Percentiles rank a stretch among this genome's conserved stretches.
Evolutionary conservation across 2,797 vertebrate genomes (phyloP).

Genomic region (Florisuga fusca): DNA sequence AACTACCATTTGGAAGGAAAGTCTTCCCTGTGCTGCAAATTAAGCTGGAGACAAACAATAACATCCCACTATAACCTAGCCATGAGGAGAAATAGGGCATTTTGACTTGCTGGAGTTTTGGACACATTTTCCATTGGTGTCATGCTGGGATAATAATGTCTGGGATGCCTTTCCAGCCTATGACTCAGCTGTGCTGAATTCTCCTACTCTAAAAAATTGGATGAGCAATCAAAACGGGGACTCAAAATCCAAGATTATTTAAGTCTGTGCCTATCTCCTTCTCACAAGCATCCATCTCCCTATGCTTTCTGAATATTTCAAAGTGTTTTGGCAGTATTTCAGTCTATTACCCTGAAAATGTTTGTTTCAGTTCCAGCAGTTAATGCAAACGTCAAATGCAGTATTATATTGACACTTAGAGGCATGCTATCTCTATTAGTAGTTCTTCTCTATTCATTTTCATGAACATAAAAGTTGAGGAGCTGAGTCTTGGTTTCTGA

Average conservation of each 20-base stretch:
- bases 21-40: not conserved
- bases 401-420: not conserved
- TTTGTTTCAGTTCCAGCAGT: not conserved
- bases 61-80: not conserved
- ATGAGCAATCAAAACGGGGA: conserved; percentile 2
- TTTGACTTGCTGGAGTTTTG: not conserved
- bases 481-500: not conserved
- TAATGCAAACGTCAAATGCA: conserved; percentile 49
- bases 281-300: not conserved
- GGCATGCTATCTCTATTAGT: not conserved
- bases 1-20: not conserved
- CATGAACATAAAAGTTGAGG: not conserved
- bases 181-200: conserved; percentile 7
- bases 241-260: not conserved
- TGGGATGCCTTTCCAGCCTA: not conserved
- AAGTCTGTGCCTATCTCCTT: not conserved
- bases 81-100: not conserved
- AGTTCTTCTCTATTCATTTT: not conserved
- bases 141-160: not conserved
- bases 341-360: rapidly evolving
- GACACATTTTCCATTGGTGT: not conserved
- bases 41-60: not conserved
- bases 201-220: not conserved
- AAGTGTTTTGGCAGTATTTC: not conserved
- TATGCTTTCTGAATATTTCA: not conserved